phyloP scores from a whole-genome alignment of 2,888 invertebrate species.

The Temnothorax unifasciatus region DNA sequence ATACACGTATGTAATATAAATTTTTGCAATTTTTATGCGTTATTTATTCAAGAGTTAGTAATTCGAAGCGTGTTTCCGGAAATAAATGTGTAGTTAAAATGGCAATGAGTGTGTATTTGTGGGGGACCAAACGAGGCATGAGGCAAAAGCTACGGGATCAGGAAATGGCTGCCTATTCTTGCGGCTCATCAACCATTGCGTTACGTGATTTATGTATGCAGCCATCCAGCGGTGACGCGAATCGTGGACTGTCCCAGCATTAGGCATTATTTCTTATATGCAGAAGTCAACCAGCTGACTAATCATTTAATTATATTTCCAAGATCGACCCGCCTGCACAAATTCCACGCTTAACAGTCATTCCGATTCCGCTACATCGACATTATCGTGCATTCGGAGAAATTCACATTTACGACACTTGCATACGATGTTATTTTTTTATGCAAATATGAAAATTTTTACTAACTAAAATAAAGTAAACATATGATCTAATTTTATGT shows the following conservation, averaged over 20 bases:
- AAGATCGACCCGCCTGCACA: neutral
- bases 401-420: constrained; percentile 7
- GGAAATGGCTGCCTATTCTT: constrained; percentile 44
- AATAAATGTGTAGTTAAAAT: neutral
- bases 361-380: neutral
- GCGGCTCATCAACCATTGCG: constrained; percentile 43
- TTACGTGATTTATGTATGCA: constrained; percentile 50
- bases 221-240: constrained; percentile 40
- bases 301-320: constrained; percentile 49
- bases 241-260: constrained; percentile 25
- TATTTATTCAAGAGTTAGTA: neutral
- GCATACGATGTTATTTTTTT: neutral
- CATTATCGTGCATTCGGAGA: neutral
- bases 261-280: neutral
- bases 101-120: neutral
- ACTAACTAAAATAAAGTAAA: neutral
- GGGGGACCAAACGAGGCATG: constrained; percentile 22
- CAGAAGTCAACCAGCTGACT: constrained; percentile 32
- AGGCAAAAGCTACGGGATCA: constrained; percentile 47
- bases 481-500: neutral
- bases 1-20: neutral
- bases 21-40: neutral
- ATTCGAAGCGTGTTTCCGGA: neutral
- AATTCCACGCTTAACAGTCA: constrained; percentile 36
- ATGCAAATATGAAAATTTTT: neutral